Conservation (phyloP, 2,888 invertebrate genomes). For the Amiota mariae region DNA sequence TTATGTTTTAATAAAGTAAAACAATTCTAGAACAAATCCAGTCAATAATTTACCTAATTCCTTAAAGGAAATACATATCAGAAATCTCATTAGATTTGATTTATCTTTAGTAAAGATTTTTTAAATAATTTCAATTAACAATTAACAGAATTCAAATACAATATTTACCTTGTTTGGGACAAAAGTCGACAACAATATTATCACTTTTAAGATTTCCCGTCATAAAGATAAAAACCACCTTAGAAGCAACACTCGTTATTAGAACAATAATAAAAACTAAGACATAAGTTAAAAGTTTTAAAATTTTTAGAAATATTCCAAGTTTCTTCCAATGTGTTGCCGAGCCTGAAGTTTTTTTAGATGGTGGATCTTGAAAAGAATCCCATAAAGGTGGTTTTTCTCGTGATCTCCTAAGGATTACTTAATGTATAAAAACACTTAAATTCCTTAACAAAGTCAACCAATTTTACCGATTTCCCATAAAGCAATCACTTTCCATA, state of each 20-base stretch:
- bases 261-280: conserved; percentile 81
- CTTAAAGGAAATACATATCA: no score
- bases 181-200: conserved; percentile 75
- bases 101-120: no score
- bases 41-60: no score
- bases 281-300: conserved; percentile 82
- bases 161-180: conserved; percentile 58
- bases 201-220: conserved; percentile 74
- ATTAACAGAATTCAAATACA: no score
- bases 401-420: conserved; percentile 45
- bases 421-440: background rate
- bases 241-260: conserved; percentile 81
- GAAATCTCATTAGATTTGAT: no score
- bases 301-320: conserved; percentile 77
- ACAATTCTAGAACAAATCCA: no score
- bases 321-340: conserved; percentile 79
- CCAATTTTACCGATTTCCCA: conserved; percentile 48
- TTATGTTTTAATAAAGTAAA: no score
- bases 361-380: conserved; percentile 83
- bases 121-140: no score
- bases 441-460: background rate
- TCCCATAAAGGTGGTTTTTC: conserved; percentile 81
- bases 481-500: conserved; percentile 49
- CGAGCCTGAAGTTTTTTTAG: conserved; percentile 80
- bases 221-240: conserved; percentile 83